phyloP scores from a whole-genome alignment of 2,113 vertebrate genomes.

The Todiramphus saurophagus region DNA sequence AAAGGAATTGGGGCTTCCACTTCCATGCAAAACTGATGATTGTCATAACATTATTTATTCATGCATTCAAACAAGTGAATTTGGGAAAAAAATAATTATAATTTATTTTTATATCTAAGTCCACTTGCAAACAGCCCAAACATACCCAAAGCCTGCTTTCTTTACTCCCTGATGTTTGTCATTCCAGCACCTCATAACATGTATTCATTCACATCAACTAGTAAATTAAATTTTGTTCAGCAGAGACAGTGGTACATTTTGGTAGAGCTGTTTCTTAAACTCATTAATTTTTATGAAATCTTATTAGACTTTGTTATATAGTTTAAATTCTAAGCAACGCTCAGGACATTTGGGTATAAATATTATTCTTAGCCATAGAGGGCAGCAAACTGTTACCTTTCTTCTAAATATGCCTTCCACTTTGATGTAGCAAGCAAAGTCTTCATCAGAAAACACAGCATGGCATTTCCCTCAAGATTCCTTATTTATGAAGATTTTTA shows the following conservation, averaged over 20 bases:
- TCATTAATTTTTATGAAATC: neutral
- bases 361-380: constrained; percentile 43
- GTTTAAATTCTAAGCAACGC: neutral
- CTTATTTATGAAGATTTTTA: neutral
- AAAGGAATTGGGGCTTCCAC: neutral
- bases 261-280: neutral
- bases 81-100: neutral
- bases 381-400: constrained; percentile 59
- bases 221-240: neutral
- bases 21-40: neutral
- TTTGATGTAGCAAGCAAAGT: neutral
- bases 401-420: neutral
- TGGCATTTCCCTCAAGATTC: neutral
- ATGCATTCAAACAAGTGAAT: neutral
- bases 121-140: neutral
- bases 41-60: neutral
- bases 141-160: neutral
- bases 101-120: neutral
- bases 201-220: neutral
- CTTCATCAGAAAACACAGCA: neutral
- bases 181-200: neutral
- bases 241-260: neutral
- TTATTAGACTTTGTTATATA: neutral
- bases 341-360: neutral
- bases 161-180: neutral